Base-by-base conservation (phyloP, 2,113 vertebrate species). In the Progne subis region DNA sequence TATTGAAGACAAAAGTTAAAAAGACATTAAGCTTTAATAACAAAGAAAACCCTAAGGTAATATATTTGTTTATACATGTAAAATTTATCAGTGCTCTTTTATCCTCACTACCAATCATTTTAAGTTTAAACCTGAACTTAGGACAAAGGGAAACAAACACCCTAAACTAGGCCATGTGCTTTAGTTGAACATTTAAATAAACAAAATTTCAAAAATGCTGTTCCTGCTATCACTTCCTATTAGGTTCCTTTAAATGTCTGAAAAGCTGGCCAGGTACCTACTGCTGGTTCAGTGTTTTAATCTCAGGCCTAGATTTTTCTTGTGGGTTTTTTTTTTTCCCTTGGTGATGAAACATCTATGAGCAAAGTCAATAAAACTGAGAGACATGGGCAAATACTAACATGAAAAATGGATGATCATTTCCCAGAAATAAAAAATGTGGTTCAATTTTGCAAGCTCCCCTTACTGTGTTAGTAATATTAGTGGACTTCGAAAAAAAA, bases 21-120 rank as follows among this genome's bases (percentile, higher is more conserved):
- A 21, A 25, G 3, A 39, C 4, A 5, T 17, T 68, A 56, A 64
- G 11, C 0, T 50, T 47, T 34, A 59, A 47, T 74, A 25, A 34
- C 4, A 76, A 50, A 32, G 28, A 52, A 23, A 9, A 8, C 20
- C 0, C 0, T n/a, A 53, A 34, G 4, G 2, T 37, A 29, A 0
- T 1, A 3, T 52, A 18, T 59, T 88, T 72, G 11, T 32, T 68
- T 47, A 53, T 23, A 15, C 14, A 24, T 3, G 6, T 47, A 32
- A 69, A 82, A 65, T 18, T 15, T 28, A 4, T n/a, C 9, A 56
- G 1, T 56, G 18, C 5, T 44, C 3, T 80, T 86, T 86, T 34
- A 23, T 37, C 8, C 5, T 71, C 43, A 16, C 32, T 50, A 29
- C 61, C 8, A 53, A 8, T 15, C 34, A 24, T 5, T 2, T 15